A percentile compares a stretch with the other conserved stretches of the same genome.
These are phyloP conservation scores for Cynocephalus volans DNA, from an alignment of 2,113 vertebrate species.

Conservation along the genomic window DNA sequence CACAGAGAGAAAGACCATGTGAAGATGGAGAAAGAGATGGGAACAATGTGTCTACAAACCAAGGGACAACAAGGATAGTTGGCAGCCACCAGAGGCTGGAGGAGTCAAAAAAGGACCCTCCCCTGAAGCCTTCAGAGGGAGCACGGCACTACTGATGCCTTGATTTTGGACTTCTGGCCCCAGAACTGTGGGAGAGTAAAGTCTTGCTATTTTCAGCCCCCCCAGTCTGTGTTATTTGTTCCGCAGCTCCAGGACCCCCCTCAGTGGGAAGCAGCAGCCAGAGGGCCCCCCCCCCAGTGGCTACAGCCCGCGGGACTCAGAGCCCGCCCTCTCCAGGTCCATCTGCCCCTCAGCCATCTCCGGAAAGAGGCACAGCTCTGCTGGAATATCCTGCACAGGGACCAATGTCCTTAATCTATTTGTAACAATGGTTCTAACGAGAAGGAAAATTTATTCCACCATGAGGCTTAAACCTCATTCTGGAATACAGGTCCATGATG, in stretches of 20 bases:
- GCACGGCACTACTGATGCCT: rapidly evolving
- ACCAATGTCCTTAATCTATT: neutral
- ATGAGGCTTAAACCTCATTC: neutral
- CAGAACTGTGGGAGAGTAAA: too few relatives aligned
- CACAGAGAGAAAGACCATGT: rapidly evolving
- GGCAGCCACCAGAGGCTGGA: neutral
- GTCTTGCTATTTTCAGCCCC: neutral
- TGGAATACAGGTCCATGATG: rapidly evolving
- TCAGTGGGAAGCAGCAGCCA: too few relatives aligned
- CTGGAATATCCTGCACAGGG: rapidly evolving
- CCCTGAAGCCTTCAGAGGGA: neutral
- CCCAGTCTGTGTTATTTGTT: rapidly evolving
- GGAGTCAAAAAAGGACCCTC: too few relatives aligned
- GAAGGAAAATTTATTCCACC: neutral
- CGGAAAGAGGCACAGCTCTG: rapidly evolving
- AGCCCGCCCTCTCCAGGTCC: rapidly evolving
- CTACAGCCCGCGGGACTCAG: rapidly evolving
- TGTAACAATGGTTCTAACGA: neutral
- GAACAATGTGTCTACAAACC: too few relatives aligned
- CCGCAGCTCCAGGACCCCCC: rapidly evolving
- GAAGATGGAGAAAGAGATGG: too few relatives aligned
- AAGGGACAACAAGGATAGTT: neutral
- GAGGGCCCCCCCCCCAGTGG: rapidly evolving
- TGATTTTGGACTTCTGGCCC: neutral
- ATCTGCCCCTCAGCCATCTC: rapidly evolving